Base-by-base conservation (phyloP, 2,797 vertebrate species). In the Melanotaenia pygmaea region DNA sequence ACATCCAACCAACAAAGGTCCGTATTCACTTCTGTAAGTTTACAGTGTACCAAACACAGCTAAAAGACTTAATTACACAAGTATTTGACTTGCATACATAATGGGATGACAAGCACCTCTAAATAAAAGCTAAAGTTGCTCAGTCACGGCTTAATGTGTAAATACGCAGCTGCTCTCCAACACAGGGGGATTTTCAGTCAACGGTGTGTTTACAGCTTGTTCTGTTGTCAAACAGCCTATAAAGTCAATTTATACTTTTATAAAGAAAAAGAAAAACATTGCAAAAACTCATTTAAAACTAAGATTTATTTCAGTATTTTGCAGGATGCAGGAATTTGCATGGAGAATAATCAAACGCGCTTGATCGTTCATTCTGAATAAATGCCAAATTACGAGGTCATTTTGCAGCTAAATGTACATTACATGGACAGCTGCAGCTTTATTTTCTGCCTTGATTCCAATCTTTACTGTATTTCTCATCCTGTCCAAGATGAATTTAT, bases 401-500 rank as follows among this genome's bases (percentile, higher is more conserved):
- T 40, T 38, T 54, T 43, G 30, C 51, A 58, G 70, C 72, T 62
- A 50, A 64, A 65, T 37, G 45, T 70, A 67, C 63, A 50, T 65
- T 38, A 50, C 11, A 22, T 43, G 37, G 59, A 59, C 66, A 66
- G 38, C 59, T 38, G 57, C 73, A 56, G 74, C 76, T 78, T 78
- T 66, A 63, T 71, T 65, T 62, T 80, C 68, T 13, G n/a, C 12
- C 47, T 47, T 7, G 58, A 6, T 64, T 77, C 62, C 59, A 72
- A 66, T 22, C 81, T 43, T 59, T 59, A 50, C 76, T 78, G 84
- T 71, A 77, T 83, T 80, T 74, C 74, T 58, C 43, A 20, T 82
- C 74, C 60, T 53, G 77, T 78, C 79, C 72, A 5, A 84, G 77
- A 85, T 86, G 69, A 88, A 85, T 88, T 85, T 74, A 87, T 86